Conservation (phyloP, 2,797 vertebrate species). For the Anableps anableps region DNA sequence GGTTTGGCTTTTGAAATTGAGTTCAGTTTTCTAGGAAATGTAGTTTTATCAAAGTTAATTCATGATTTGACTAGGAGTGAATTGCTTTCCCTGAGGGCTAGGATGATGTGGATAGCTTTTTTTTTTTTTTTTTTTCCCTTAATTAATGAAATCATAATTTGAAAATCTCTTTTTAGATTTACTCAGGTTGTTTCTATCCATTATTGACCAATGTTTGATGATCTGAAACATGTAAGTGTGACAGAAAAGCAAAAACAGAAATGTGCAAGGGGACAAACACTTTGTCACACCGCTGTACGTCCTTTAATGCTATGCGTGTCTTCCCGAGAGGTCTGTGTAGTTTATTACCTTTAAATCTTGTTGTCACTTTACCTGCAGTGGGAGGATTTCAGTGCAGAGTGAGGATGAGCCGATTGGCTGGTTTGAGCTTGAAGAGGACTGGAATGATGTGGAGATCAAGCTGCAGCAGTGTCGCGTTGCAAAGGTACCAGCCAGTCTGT, state of each 20-base stretch:
- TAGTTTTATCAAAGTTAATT: neutral
- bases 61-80: neutral
- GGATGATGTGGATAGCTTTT: neutral
- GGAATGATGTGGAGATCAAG: slow-evolving; percentile 95
- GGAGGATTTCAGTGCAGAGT: slow-evolving; percentile 71
- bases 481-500: slow-evolving; percentile 79
- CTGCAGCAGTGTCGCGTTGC: slow-evolving; percentile 91
- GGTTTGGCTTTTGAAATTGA: neutral
- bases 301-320: neutral
- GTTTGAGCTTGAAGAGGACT: slow-evolving; percentile 98
- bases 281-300: neutral
- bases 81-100: neutral
- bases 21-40: neutral
- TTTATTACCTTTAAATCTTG: slow-evolving; percentile 28
- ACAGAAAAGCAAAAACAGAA: neutral
- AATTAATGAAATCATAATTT: neutral
- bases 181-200: neutral
- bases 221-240: neutral
- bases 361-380: slow-evolving; percentile 62
- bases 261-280: neutral
- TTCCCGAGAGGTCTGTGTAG: slow-evolving; percentile 12
- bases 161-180: neutral
- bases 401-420: slow-evolving; percentile 95
- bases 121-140: neutral
- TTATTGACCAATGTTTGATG: no score